Evolutionary conservation across 2,888 invertebrate genomes (phyloP).

Genomic region (Tholera decimalis): DNA sequence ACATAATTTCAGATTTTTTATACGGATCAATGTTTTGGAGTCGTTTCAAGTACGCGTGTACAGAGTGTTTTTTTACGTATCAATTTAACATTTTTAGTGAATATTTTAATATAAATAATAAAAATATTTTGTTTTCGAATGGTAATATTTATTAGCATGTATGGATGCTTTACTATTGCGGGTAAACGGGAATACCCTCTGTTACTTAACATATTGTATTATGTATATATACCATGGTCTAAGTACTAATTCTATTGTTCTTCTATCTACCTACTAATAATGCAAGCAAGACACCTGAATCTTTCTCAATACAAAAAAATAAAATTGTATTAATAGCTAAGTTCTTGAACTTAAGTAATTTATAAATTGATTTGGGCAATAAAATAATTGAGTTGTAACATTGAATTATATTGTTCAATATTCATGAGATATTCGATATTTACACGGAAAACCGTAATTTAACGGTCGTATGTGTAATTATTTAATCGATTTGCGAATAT

Average conservation of each 20-base stretch:
- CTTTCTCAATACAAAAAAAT: conserved; percentile 15
- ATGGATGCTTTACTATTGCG: too few species aligned
- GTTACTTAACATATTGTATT: neutral
- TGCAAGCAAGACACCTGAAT: conserved; percentile 6
- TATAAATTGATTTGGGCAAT: conserved; percentile 39
- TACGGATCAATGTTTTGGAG: too few species aligned
- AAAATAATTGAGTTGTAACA: conserved; percentile 56
- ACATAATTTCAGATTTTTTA: too few species aligned
- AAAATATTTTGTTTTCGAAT: too few species aligned
- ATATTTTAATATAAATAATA: too few species aligned
- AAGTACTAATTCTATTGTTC: conserved; percentile 37
- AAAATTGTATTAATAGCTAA: conserved; percentile 22
- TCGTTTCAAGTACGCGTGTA: too few species aligned
- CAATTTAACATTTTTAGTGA: too few species aligned
- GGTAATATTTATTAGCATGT: too few species aligned
- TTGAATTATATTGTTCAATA: conserved; percentile 64
- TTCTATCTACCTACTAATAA: conserved; percentile 7
- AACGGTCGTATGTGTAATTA: conserved; percentile 51
- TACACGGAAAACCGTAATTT: conserved; percentile 59
- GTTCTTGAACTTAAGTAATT: conserved; percentile 65
- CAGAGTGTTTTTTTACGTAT: too few species aligned
- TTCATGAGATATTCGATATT: conserved; percentile 57
- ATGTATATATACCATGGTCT: neutral
- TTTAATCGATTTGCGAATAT: conserved; percentile 46
- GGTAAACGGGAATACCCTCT: too few species aligned